Evolutionary conservation across 1,140 invertebrate genomes (phyloP).

Genomic region (Centruroides sculpturatus): DNA sequence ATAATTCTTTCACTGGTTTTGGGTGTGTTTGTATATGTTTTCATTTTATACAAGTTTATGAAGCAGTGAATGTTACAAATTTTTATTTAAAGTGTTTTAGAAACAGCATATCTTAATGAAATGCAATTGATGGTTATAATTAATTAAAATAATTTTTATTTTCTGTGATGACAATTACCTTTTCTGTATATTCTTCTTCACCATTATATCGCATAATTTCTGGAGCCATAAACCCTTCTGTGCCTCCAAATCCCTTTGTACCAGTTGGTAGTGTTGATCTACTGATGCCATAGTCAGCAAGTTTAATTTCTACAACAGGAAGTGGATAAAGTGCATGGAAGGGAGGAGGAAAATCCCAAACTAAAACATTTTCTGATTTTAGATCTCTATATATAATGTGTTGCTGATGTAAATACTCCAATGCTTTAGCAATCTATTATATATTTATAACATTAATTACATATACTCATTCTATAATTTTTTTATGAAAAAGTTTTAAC

Average conservation of each 20-base stretch:
- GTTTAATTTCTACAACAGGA: constrained; percentile 60
- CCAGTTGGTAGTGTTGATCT: constrained; percentile 71
- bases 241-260: constrained; percentile 93
- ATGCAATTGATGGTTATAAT: too few relatives aligned
- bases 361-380: constrained; percentile 95
- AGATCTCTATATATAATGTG: constrained; percentile 92
- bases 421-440: constrained; percentile 63
- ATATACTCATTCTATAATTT: too few relatives aligned
- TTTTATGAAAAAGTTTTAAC: too few relatives aligned
- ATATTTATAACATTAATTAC: neutral
- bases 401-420: constrained; percentile 89
- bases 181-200: constrained; percentile 97
- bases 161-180: constrained; percentile 37
- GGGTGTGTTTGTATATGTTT: too few relatives aligned
- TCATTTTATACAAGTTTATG: too few relatives aligned
- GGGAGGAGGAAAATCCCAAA: constrained; percentile 78
- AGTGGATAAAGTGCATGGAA: constrained; percentile 28
- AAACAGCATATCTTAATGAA: too few relatives aligned
- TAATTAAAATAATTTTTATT: too few relatives aligned
- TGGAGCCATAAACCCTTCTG: constrained; percentile 96
- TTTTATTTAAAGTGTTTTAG: too few relatives aligned
- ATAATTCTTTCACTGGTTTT: too few relatives aligned
- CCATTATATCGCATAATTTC: constrained; percentile 97
- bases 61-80: too few relatives aligned
- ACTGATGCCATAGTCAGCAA: constrained; percentile 94